Evolutionary conservation across 2,888 invertebrate species (phyloP), one percentile per base, ranked within the genome.

Genomic region (Bombyx huttoni): DNA sequence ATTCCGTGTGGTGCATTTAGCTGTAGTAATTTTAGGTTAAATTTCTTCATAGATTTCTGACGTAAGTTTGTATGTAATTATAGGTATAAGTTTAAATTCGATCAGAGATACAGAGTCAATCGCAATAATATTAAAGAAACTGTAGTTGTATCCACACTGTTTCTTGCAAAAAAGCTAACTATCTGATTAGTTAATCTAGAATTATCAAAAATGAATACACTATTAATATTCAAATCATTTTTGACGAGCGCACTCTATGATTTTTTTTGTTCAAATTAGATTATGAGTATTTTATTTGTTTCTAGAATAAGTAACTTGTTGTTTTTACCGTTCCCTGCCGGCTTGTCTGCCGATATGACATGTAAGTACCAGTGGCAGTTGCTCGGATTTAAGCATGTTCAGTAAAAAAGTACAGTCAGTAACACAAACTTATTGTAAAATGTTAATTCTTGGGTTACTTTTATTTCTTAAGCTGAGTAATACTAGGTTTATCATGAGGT

Each of bases 351-450:
- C 40, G 40, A 40, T 40, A 40, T 40, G 40, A 40, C 40, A 40
- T 40, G 40, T 40, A 40, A 40, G 40, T 12, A 40, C 40, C 40
- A 40, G 40, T 40, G 40, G 40, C 40, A 40, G 40, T 40, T 40
- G 40, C 40, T 40, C 53, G 34, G 12, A 47, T 13, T 53, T 54
- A 52, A 54, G 52, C 53, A 53, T 51, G 54, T 54, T 54, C 51
- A 53, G 54, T 55, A 53, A 53, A 55, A 47, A 47, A 49, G 57
- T 59, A 59, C 57, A 55, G 53, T 53, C 53, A 34, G 45, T 13
- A 7, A 51, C 52, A 52, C 13, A 48, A 52, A 47, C 7, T 8
- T 47, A 7, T n/a, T 47, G 8, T 8, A 8, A 6, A 47, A n/a
- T 47, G 12, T 47, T 47, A 2, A 24, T 24, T 24, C 24, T 2